Evolutionary conservation across 2,797 vertebrate genomes (phyloP).

Genomic region (Atherinosoma microstoma): DNA sequence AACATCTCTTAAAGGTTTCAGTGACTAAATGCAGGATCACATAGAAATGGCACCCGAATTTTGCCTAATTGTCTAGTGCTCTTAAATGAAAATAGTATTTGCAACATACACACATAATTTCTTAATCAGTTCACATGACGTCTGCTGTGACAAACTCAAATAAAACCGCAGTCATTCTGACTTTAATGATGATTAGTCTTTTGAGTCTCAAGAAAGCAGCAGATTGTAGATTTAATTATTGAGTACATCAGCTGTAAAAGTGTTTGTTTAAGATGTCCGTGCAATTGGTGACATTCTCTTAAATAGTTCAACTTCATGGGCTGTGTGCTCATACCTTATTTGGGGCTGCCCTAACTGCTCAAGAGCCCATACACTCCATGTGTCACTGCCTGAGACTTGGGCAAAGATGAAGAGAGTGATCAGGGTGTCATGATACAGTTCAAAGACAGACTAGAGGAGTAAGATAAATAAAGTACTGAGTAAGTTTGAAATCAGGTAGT

Average conservation of each 20-base stretch:
- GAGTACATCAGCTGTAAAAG: slow-evolving; percentile 3
- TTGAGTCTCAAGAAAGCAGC: slow-evolving; percentile 7
- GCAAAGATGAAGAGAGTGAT: slow-evolving; percentile 50
- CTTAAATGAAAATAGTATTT: not conserved
- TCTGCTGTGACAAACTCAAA: not conserved
- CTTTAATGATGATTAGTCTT: slow-evolving; percentile 5
- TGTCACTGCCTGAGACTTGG: slow-evolving; percentile 71
- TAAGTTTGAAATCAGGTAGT: slow-evolving; percentile 29
- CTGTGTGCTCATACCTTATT: slow-evolving; percentile 81
- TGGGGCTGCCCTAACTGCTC: slow-evolving; percentile 73
- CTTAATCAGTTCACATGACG: not conserved
- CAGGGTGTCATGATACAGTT: slow-evolving; percentile 31
- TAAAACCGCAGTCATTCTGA: not conserved
- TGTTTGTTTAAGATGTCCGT: slow-evolving; percentile 36
- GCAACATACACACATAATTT: not conserved
- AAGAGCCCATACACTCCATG: slow-evolving; percentile 72
- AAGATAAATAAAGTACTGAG: slow-evolving; percentile 14
- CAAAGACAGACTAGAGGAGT: slow-evolving; percentile 23
- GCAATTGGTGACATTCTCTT: slow-evolving; percentile 63
- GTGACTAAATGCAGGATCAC: not conserved
- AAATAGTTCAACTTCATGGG: slow-evolving; percentile 59
- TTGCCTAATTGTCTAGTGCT: not conserved
- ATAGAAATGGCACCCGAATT: slow-evolving; percentile 2
- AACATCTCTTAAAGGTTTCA: not conserved
- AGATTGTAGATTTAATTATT: slow-evolving; percentile 17